phyloP scores from a whole-genome alignment of 2,797 vertebrate species.

The Urocyon cinereoargenteus region DNA sequence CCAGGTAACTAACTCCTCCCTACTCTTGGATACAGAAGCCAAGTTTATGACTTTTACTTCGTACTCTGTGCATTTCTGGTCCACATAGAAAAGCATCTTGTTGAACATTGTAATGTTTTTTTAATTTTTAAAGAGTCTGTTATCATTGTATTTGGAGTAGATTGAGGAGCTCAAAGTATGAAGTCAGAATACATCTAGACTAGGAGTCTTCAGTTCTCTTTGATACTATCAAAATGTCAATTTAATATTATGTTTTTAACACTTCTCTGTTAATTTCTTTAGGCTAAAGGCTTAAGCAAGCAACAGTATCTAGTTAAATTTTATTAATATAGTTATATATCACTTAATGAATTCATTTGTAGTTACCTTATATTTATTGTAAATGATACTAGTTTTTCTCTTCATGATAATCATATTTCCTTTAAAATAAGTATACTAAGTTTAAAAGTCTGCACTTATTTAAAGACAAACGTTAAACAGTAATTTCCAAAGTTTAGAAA shows the following conservation, averaged over 20 bases:
- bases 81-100: neutral
- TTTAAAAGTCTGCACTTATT: constrained; percentile 48
- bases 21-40: neutral
- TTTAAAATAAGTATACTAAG: constrained; percentile 48
- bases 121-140: neutral
- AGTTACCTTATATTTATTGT: neutral
- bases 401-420: constrained; percentile 1
- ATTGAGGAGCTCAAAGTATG: neutral
- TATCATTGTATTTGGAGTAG: neutral
- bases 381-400: neutral
- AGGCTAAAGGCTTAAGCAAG: neutral
- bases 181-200: constrained; percentile 14
- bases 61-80: neutral
- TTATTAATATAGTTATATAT: constrained; percentile 30
- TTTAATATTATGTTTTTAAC: constrained; percentile 19
- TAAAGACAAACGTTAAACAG: neutral
- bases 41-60: neutral
- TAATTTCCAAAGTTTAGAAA: constrained; percentile 21
- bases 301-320: neutral
- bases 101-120: neutral
- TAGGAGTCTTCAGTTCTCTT: neutral
- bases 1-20: neutral
- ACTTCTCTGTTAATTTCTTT: constrained; percentile 38
- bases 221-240: neutral
- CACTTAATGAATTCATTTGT: constrained; percentile 16